Evolutionary conservation across 2,113 vertebrate genomes (phyloP).

Genomic region (Emydocephalus ijimae): DNA sequence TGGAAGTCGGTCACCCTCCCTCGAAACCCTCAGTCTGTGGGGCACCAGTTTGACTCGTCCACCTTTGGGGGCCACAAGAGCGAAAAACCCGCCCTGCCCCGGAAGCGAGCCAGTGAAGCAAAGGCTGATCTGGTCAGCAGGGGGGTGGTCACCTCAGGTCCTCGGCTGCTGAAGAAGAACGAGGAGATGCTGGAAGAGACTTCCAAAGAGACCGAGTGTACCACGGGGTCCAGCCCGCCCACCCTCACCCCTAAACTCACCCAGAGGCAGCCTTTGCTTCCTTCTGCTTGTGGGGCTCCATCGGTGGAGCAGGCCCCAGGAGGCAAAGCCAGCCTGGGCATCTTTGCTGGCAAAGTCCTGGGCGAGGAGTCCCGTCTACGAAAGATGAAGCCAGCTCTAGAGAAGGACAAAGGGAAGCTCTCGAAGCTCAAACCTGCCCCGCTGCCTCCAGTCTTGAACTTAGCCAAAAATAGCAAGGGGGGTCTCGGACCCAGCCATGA

Average conservation of each 20-base stretch:
- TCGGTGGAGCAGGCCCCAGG: conserved; percentile 50
- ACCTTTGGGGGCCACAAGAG: conserved; percentile 78
- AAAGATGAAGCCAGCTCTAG: conserved; percentile 77
- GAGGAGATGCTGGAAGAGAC: conserved; percentile 78
- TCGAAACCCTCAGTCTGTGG: conserved; percentile 80
- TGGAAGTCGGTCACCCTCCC: conserved; percentile 92
- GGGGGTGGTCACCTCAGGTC: conserved; percentile 84
- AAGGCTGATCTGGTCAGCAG: conserved; percentile 70
- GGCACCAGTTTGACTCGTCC: conserved; percentile 83
- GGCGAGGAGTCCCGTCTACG: conserved; percentile 81
- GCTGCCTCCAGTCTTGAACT: conserved; percentile 73
- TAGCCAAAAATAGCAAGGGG: conserved; percentile 75
- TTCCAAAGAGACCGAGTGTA: conserved; percentile 80
- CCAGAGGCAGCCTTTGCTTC: conserved; percentile 68
- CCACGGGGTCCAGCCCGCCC: conserved; percentile 86
- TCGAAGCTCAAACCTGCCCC: conserved; percentile 89
- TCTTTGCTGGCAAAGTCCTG: conserved; percentile 67
- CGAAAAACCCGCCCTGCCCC: conserved; percentile 87
- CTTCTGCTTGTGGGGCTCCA: conserved; percentile 47
- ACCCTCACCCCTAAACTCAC: conserved; percentile 82
- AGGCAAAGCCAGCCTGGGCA: conserved; percentile 67
- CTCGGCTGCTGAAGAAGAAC: conserved; percentile 77
- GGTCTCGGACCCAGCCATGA: conserved; percentile 81
- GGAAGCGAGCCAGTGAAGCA: conserved; percentile 80
- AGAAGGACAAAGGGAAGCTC: conserved; percentile 84